Percentiles rank a stretch among this genome's conserved stretches.
Conservation (phyloP, 2,888 invertebrate genomes). For the Drosophila robusta region DNA sequence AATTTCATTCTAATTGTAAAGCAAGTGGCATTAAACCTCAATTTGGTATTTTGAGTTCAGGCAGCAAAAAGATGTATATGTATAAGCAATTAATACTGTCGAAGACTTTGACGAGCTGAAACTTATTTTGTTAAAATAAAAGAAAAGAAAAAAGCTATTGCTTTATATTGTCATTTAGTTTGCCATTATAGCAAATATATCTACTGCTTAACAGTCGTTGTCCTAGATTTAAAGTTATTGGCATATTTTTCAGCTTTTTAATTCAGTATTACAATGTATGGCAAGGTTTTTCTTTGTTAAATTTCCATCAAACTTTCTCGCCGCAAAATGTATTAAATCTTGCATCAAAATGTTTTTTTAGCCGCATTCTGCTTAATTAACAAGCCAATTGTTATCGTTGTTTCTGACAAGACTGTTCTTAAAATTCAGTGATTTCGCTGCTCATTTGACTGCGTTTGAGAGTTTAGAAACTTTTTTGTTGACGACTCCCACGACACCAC, state of each 20-base stretch:
- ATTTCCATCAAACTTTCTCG: neutral
- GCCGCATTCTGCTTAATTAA: slow-evolving; percentile 16
- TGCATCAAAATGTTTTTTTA: neutral
- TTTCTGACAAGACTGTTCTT: slow-evolving; percentile 5
- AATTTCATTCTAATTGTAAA: slow-evolving; percentile 30
- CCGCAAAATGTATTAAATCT: neutral
- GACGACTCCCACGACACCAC: slow-evolving; percentile 13
- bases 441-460: slow-evolving; percentile 23
- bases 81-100: neutral
- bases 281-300: neutral
- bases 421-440: slow-evolving; percentile 18
- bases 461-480: slow-evolving; percentile 32
- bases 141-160: neutral
- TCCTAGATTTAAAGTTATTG: no score
- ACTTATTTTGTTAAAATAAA: neutral
- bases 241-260: no score
- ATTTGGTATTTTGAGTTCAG: neutral
- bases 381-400: slow-evolving; percentile 13
- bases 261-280: no score
- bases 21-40: neutral
- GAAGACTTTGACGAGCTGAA: no score
- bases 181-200: no score
- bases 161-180: neutral
- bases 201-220: no score
- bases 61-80: neutral